phyloP scores from a whole-genome alignment of 2,113 vertebrate genomes.

The Gambusia affinis region DNA sequence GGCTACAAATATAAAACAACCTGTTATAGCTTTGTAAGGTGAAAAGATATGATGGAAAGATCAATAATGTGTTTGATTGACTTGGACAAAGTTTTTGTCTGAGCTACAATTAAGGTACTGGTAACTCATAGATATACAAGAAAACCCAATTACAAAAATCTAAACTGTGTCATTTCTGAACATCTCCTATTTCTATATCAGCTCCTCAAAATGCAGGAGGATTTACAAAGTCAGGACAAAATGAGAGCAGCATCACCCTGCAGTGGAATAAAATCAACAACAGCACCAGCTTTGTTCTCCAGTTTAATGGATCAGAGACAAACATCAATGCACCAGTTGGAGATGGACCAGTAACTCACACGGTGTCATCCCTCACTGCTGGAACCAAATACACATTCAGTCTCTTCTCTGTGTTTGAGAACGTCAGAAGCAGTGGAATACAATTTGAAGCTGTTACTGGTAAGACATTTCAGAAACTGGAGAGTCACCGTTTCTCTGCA shows the following conservation, averaged over 20 bases:
- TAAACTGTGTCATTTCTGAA: too few relatives aligned
- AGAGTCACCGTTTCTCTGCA: too few relatives aligned
- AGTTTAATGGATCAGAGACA: too few relatives aligned
- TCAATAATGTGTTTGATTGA: too few relatives aligned
- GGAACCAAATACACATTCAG: neutral
- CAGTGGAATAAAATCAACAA: slow-evolving; percentile 5
- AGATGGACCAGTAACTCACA: slow-evolving; percentile 10
- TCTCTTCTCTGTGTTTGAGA: neutral
- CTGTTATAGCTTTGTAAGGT: too few relatives aligned
- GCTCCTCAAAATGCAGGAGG: neutral
- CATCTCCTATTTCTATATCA: neutral
- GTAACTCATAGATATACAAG: too few relatives aligned
- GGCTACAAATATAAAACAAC: too few relatives aligned
- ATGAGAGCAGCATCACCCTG: neutral
- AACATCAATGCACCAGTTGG: slow-evolving; percentile 13
- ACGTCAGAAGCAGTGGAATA: neutral
- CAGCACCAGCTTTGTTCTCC: neutral
- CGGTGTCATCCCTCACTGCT: slow-evolving; percentile 28
- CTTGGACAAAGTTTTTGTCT: too few relatives aligned
- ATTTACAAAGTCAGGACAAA: neutral
- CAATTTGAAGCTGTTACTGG: slow-evolving; percentile 7
- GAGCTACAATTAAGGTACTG: too few relatives aligned
- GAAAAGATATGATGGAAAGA: too few relatives aligned
- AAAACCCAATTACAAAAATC: too few relatives aligned
- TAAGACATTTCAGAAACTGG: slow-evolving; percentile 4